A percentile compares a stretch with the other conserved stretches of the same genome.
These are phyloP conservation scores for Agrilus cyanescens DNA, from an alignment of 2,888 invertebrate genomes.

Conservation along the genomic window DNA sequence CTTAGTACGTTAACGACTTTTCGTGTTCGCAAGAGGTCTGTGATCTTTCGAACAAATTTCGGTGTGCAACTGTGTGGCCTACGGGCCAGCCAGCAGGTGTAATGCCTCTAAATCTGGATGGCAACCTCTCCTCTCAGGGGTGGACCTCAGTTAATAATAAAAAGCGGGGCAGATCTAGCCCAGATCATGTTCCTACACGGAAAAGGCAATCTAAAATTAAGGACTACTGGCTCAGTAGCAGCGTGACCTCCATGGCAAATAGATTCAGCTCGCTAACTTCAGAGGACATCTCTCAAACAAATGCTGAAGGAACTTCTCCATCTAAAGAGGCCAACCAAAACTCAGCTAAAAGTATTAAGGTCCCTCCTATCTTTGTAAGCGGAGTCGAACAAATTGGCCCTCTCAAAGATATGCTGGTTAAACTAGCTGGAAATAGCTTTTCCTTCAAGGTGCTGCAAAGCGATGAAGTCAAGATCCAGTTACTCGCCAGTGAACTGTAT, in stretches of 20 bases:
- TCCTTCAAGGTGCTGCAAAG: conserved; percentile 5
- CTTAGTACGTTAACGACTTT: too few relatives aligned
- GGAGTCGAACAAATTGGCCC: conserved; percentile 5
- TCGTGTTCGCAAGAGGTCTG: too few relatives aligned
- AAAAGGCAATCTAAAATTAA: conserved; percentile 1
- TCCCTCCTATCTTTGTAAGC: conserved; percentile 4
- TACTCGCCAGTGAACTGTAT: conserved; percentile 5
- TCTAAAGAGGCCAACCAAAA: not conserved
- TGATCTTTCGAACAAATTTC: too few relatives aligned
- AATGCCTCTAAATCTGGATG: too few relatives aligned
- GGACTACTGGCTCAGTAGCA: conserved; percentile 2
- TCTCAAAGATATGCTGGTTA: conserved; percentile 3
- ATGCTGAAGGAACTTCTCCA: not conserved
- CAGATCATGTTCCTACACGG: not conserved
- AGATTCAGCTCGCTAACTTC: not conserved
- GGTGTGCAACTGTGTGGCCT: too few relatives aligned
- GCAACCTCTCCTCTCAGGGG: too few relatives aligned
- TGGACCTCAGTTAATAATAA: not conserved
- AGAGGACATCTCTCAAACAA: not conserved
- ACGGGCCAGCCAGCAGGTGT: too few relatives aligned
- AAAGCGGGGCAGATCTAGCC: not conserved
- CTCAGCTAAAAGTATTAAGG: not conserved
- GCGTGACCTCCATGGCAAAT: not conserved
- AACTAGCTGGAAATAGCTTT: conserved; percentile 3
- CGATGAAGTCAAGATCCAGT: conserved; percentile 10